Conservation (phyloP, 2,113 vertebrate species). For the Hipposideros armiger region DNA sequence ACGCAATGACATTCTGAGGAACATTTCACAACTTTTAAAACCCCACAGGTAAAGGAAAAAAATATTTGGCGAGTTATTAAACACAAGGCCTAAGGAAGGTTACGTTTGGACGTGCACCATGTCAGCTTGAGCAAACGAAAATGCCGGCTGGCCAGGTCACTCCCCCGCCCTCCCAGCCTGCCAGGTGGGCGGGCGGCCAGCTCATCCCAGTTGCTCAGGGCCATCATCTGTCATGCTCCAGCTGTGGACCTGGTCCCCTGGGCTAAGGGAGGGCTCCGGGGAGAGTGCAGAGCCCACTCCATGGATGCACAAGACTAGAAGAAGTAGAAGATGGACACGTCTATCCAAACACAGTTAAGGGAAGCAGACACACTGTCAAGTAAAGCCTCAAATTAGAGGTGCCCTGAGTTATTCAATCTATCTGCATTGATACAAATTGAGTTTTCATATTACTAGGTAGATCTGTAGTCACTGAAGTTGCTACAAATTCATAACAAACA, state of each 20-base stretch:
- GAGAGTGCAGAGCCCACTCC: neutral
- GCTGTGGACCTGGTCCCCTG: rapidly evolving
- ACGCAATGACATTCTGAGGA: neutral
- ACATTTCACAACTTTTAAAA: neutral
- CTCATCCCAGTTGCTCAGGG: neutral
- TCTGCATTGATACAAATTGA: no score
- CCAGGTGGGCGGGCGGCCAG: rapidly evolving
- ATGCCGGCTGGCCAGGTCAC: rapidly evolving
- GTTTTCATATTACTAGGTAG: neutral
- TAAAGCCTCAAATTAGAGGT: neutral
- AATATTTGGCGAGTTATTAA: neutral
- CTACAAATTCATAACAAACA: neutral
- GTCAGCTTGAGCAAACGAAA: neutral
- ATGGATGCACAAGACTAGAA: neutral
- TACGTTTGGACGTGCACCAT: rapidly evolving
- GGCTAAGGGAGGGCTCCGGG: neutral
- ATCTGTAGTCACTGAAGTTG: rapidly evolving
- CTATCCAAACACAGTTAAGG: no score
- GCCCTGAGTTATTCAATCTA: neutral
- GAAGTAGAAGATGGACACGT: rapidly evolving
- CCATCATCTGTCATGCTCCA: neutral
- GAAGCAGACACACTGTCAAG: neutral
- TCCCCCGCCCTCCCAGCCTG: rapidly evolving
- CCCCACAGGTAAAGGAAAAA: neutral
- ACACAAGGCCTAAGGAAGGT: neutral